phyloP scores from a whole-genome alignment of 2,797 vertebrate species.

The Brachyalestes nurse region DNA sequence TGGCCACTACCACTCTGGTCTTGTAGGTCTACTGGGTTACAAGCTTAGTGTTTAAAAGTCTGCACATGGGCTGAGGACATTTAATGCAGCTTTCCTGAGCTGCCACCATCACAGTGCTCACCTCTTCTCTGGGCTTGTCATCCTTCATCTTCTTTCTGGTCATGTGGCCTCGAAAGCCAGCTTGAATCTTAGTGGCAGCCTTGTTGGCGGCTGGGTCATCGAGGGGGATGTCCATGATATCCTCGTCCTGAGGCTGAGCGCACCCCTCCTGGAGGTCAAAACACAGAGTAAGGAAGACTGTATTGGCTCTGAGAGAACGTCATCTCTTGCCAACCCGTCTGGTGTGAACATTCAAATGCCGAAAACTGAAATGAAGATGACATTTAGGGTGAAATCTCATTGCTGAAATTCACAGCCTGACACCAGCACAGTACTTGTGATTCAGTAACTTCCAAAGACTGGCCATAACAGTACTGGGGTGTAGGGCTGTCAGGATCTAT shows the following conservation, averaged over 20 bases:
- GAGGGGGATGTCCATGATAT: conserved; percentile 96
- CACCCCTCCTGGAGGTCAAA: conserved; percentile 83
- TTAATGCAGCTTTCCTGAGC: neutral
- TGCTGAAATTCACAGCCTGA: neutral
- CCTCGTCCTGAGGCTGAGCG: conserved; percentile 88
- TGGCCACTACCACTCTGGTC: too few relatives aligned
- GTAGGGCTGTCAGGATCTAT: too few relatives aligned
- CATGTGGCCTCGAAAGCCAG: conserved; percentile 98
- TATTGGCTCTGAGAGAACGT: conserved; percentile 9
- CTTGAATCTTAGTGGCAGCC: conserved; percentile 97
- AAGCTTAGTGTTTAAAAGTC: neutral
- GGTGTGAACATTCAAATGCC: conserved; percentile 3
- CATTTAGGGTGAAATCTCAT: conserved; percentile 20
- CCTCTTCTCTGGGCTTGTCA: conserved; percentile 91
- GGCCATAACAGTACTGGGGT: neutral
- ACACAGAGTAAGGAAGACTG: neutral
- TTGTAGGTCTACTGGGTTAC: too few relatives aligned
- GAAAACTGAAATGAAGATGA: conserved; percentile 5
- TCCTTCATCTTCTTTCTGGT: conserved; percentile 99
- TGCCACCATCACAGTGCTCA: conserved; percentile 70
- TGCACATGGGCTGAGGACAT: neutral
- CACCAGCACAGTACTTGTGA: neutral
- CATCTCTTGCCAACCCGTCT: conserved; percentile 19
- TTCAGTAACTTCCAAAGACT: neutral
- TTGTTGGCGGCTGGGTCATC: conserved; percentile 96